A percentile compares a stretch with the other conserved stretches of the same genome.
phyloP scores from a whole-genome alignment of 2,888 invertebrate genomes.

The Andrena flavipes region DNA sequence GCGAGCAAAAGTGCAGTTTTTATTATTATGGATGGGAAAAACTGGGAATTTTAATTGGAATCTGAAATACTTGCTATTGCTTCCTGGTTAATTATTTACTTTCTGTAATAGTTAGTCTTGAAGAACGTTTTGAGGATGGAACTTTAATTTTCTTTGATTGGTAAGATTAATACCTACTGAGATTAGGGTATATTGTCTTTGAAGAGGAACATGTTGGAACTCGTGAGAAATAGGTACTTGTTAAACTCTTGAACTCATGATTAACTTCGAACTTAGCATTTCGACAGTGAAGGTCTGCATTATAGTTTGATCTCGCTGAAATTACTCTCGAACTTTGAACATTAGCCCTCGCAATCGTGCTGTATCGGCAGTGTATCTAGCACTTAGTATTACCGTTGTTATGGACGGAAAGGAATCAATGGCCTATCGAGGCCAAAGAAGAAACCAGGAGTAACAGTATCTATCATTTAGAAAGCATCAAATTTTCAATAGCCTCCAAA shows the following conservation, averaged over 20 bases:
- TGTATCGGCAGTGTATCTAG: not conserved
- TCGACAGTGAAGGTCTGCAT: conserved; percentile 30
- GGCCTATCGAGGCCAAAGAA: not conserved
- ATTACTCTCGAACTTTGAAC: conserved; percentile 8
- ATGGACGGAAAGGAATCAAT: not conserved
- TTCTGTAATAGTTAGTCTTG: too few species aligned
- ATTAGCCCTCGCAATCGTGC: not conserved
- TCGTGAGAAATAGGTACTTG: conserved; percentile 32
- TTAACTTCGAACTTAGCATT: conserved; percentile 24
- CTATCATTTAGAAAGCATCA: too few species aligned
- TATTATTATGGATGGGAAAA: too few species aligned
- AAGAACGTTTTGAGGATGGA: not conserved
- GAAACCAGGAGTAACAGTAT: too few species aligned
- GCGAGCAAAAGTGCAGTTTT: too few species aligned
- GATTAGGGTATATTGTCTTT: conserved; percentile 33
- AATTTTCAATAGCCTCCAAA: too few species aligned
- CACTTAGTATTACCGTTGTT: not conserved
- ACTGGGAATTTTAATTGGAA: too few species aligned
- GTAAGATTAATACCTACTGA: conserved; percentile 18
- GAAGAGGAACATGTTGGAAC: conserved; percentile 22
- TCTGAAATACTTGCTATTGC: too few species aligned
- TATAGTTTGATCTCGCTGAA: not conserved
- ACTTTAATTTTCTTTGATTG: not conserved
- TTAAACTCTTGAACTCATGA: conserved; percentile 40
- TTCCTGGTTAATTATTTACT: too few species aligned